Conservation (phyloP, 2,888 invertebrate species). For the Patella ulyssiponensis region DNA sequence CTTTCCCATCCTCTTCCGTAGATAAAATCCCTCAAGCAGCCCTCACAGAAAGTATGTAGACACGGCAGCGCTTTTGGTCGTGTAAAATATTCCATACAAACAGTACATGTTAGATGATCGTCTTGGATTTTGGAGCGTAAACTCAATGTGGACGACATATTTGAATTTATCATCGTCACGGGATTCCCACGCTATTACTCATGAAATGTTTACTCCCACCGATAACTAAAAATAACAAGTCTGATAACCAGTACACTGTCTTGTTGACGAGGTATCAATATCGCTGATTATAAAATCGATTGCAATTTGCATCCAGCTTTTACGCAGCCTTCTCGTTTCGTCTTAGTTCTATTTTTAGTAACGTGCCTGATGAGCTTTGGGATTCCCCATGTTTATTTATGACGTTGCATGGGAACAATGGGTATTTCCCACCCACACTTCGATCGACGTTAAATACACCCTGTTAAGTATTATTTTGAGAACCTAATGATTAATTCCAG, state of each 20-base stretch:
- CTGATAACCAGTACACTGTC: background rate
- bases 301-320: no score
- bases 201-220: background rate
- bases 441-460: no score
- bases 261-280: background rate
- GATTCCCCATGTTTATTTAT: no score
- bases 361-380: no score
- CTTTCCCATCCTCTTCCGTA: slow-evolving; percentile 43
- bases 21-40: slow-evolving; percentile 59
- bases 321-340: no score
- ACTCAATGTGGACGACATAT: slow-evolving; percentile 30
- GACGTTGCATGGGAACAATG: background rate
- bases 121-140: slow-evolving; percentile 53
- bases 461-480: no score
- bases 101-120: slow-evolving; percentile 61
- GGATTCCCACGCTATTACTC: background rate
- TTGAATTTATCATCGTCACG: slow-evolving; percentile 19
- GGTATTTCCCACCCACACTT: background rate
- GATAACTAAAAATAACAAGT: background rate
- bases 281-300: no score
- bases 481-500: no score
- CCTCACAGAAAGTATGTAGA: slow-evolving; percentile 64
- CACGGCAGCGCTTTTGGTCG: slow-evolving; percentile 66
- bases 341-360: no score
- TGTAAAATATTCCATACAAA: slow-evolving; percentile 55